A percentile compares a stretch with the other conserved stretches of the same genome.
phyloP scores from a whole-genome alignment of 2,888 invertebrate genomes.

The Meandrusa payeni region DNA sequence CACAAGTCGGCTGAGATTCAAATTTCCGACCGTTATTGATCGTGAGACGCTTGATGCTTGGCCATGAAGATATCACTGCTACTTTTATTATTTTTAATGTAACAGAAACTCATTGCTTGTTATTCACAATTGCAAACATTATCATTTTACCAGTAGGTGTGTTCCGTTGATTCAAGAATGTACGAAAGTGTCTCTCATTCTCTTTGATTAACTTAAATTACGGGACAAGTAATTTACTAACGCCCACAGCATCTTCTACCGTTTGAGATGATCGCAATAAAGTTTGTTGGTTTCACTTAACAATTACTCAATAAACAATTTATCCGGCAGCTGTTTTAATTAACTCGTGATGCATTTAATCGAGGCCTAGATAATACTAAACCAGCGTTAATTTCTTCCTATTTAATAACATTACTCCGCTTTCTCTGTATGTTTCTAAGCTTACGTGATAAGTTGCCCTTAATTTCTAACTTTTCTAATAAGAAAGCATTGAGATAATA shows the following conservation, averaged over 20 bases:
- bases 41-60: too few relatives aligned
- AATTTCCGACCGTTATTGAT: too few relatives aligned
- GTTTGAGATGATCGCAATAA: conserved; percentile 11
- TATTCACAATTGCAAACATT: too few relatives aligned
- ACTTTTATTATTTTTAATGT: too few relatives aligned
- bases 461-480: too few relatives aligned
- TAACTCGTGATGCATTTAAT: conserved; percentile 40
- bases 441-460: not conserved
- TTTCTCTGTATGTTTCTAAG: conserved; percentile 20
- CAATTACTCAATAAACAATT: conserved; percentile 33
- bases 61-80: too few relatives aligned
- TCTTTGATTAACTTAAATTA: conserved; percentile 11
- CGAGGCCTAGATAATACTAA: conserved; percentile 11
- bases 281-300: conserved; percentile 11
- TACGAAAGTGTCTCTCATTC: too few relatives aligned
- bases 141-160: too few relatives aligned
- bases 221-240: conserved; percentile 4
- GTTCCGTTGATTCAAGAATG: too few relatives aligned
- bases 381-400: conserved; percentile 8
- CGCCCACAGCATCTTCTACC: conserved; percentile 11
- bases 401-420: conserved; percentile 7
- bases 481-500: too few relatives aligned
- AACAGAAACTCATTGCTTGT: too few relatives aligned
- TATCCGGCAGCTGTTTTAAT: conserved; percentile 40
- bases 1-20: too few relatives aligned